Evolutionary conservation across 2,888 invertebrate genomes (phyloP).

Genomic region (Hipparchia sbordonii): DNA sequence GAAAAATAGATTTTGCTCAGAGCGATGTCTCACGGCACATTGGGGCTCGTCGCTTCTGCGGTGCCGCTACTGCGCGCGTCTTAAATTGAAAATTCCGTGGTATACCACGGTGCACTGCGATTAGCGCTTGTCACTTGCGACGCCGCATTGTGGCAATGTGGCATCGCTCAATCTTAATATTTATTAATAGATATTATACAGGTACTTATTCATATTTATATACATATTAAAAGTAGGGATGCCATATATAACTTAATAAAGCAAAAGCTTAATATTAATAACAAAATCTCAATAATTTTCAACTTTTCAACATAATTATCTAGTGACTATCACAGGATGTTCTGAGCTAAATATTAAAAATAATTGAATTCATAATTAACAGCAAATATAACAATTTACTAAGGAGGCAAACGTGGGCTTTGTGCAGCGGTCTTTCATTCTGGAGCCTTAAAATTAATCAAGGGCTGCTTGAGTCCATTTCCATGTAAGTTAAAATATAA

Average conservation of each 20-base stretch:
- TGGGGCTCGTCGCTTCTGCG: too few species aligned
- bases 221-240: slow-evolving; percentile 5
- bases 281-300: slow-evolving; percentile 31
- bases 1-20: too few species aligned
- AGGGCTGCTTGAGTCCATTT: background rate
- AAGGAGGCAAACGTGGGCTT: background rate
- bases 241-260: slow-evolving; percentile 20
- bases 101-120: too few species aligned
- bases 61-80: too few species aligned
- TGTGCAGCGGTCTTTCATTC: background rate
- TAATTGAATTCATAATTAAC: slow-evolving; percentile 12
- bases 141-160: too few species aligned
- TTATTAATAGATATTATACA: slow-evolving; percentile 29
- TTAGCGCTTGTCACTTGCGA: too few species aligned
- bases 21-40: too few species aligned
- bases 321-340: slow-evolving; percentile 66
- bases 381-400: background rate
- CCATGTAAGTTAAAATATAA: background rate
- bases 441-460: background rate
- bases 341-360: slow-evolving; percentile 54
- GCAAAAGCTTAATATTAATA: slow-evolving; percentile 20
- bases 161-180: slow-evolving; percentile 12
- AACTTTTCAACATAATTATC: slow-evolving; percentile 38
- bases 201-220: slow-evolving; percentile 10
- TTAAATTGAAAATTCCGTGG: too few species aligned